A percentile compares a stretch with the other conserved stretches of the same genome.
phyloP scores from a whole-genome alignment of 1,140 invertebrate species.

The Dendroctonus ponderosae region DNA sequence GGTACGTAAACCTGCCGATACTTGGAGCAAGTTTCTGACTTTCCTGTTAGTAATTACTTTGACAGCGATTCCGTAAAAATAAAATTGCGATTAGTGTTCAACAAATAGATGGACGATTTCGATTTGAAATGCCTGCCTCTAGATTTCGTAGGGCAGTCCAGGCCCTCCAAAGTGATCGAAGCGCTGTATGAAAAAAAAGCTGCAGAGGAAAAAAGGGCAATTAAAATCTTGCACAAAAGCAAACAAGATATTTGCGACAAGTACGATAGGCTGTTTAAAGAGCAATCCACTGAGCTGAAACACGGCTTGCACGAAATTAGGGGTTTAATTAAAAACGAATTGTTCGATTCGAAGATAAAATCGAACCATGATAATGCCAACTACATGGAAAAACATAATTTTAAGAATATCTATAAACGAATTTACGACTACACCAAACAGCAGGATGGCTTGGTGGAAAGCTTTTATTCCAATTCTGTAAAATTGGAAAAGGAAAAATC shows the following conservation, averaged over 20 bases:
- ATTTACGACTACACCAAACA: slow-evolving; percentile 8
- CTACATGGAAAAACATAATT: slow-evolving; percentile 4
- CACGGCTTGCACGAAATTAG: not conserved
- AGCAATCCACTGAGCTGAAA: slow-evolving; percentile 4
- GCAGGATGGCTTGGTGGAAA: slow-evolving; percentile 6
- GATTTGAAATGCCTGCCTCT: slow-evolving; percentile 15
- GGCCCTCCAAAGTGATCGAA: slow-evolving; percentile 18
- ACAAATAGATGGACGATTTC: slow-evolving; percentile 6
- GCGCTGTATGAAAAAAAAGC: slow-evolving; percentile 14
- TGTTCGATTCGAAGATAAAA: slow-evolving; percentile 9
- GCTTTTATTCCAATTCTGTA: slow-evolving; percentile 1
- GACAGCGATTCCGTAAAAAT: no score
- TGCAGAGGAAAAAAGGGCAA: not conserved
- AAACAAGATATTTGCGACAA: slow-evolving; percentile 18
- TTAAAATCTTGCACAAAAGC: not conserved
- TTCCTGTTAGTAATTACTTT: no score
- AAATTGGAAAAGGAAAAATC: slow-evolving; percentile 13
- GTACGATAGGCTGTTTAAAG: slow-evolving; percentile 6
- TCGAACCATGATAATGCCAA: slow-evolving; percentile 10
- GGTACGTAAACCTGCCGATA: no score
- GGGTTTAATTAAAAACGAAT: slow-evolving; percentile 15
- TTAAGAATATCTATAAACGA: slow-evolving; percentile 5
- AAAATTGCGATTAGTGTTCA: no score
- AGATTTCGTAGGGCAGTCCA: slow-evolving; percentile 23
- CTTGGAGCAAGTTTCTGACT: no score